Evolutionary conservation across 37 sponge, comb jelly and placozoan genomes (phyloP).

Genomic region (Tethya wilhelma): DNA sequence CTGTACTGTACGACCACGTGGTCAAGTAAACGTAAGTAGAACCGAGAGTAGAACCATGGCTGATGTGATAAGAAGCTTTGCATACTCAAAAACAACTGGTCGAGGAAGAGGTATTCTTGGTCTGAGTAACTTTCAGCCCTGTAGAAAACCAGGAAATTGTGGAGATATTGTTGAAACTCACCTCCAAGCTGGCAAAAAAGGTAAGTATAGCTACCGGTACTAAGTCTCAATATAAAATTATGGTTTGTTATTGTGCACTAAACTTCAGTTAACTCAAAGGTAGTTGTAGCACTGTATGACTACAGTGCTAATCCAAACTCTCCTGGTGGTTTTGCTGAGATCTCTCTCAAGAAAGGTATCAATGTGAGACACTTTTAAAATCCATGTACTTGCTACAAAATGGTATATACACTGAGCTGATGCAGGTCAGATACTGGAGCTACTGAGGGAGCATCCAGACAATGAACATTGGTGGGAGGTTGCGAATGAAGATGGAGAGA

Average conservation of each 20-base stretch:
- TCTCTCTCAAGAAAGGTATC: constrained; percentile 52
- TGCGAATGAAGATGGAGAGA: constrained; percentile 47
- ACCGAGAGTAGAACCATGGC: constrained; percentile 4
- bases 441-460: constrained; percentile 46
- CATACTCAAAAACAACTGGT: constrained; percentile 25
- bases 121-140: constrained; percentile 25
- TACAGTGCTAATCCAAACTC: constrained; percentile 45
- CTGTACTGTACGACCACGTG: not conserved
- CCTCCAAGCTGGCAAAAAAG: not conserved
- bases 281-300: constrained; percentile 24
- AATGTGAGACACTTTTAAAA: not conserved
- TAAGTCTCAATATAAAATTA: not conserved
- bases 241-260: not conserved
- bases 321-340: constrained; percentile 72
- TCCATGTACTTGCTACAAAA: not conserved
- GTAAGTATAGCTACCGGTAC: not conserved
- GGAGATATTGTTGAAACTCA: too few relatives aligned
- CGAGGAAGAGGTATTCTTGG: constrained; percentile 59
- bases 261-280: constrained; percentile 11
- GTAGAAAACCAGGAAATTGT: constrained; percentile 9
- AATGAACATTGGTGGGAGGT: constrained; percentile 81
- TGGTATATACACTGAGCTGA: not conserved
- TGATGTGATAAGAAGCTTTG: constrained; percentile 22
- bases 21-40: not conserved
- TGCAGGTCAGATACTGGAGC: constrained; percentile 57